These are phyloP conservation scores for Eurosta solidaginis DNA, from an alignment of 1,140 invertebrate species.

Conservation along the genomic window DNA sequence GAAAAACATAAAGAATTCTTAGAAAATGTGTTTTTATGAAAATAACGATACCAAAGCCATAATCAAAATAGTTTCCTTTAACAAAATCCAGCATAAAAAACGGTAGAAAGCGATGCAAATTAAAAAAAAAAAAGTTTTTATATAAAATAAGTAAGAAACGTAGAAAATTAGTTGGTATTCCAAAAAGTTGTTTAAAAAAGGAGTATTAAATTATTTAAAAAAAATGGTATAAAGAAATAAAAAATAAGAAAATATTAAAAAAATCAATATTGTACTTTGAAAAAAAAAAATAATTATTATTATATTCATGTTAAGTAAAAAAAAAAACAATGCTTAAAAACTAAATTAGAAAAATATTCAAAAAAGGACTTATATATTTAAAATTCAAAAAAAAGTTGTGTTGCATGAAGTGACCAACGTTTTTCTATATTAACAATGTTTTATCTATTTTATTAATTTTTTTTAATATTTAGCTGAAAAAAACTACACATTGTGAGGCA, in stretches of 20 bases:
- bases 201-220: conserved; percentile 51
- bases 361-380: no score
- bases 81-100: no score
- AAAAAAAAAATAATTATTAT: no score
- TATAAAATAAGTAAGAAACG: neutral
- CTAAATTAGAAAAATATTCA: neutral
- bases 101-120: no score
- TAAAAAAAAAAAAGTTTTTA: conserved; percentile 51
- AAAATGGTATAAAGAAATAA: conserved; percentile 50
- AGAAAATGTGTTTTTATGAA: no score
- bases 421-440: neutral
- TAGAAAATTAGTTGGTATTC: neutral
- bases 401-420: neutral
- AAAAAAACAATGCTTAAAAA: neutral
- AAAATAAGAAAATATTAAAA: conserved; percentile 39
- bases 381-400: neutral
- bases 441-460: neutral
- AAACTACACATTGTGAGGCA: no score
- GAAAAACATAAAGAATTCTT: no score
- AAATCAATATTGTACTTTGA: conserved; percentile 39
- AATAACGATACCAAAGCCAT: no score
- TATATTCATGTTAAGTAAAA: no score
- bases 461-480: no score
- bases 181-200: no score
- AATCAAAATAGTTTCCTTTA: no score